phyloP scores from a whole-genome alignment of 2,888 invertebrate species.

The Eugnorisma glareosa region DNA sequence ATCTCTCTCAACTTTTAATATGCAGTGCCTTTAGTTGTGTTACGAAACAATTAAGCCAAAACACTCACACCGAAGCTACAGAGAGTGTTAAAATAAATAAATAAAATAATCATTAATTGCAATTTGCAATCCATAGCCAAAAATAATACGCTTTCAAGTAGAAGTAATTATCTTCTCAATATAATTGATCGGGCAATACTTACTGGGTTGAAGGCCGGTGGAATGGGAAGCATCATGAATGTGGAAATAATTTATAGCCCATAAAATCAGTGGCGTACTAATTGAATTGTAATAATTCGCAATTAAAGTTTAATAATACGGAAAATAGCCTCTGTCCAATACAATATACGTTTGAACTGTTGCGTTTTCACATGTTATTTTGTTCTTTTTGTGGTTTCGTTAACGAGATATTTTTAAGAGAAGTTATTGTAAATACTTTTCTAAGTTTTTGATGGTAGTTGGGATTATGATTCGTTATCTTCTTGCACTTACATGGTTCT shows the following conservation, averaged over 20 bases:
- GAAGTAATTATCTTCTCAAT: constrained; percentile 25
- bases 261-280: constrained; percentile 47
- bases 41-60: background rate
- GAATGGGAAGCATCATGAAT: constrained; percentile 44
- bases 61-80: background rate
- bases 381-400: background rate
- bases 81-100: background rate
- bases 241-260: constrained; percentile 55
- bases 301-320: constrained; percentile 53
- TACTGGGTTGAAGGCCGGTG: constrained; percentile 14
- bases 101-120: background rate
- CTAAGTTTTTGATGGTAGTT: background rate
- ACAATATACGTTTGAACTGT: constrained; percentile 11
- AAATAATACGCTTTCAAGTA: constrained; percentile 30
- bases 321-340: constrained; percentile 29
- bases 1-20: background rate
- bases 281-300: constrained; percentile 56
- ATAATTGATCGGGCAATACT: constrained; percentile 24
- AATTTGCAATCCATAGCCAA: constrained; percentile 3
- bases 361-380: constrained; percentile 3
- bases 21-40: background rate
- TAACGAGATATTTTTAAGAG: too few relatives aligned
- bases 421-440: background rate
- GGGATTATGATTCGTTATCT: background rate
- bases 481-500: background rate